phyloP scores from a whole-genome alignment of 1,140 invertebrate species.

The Thereuonema tuberculata region DNA sequence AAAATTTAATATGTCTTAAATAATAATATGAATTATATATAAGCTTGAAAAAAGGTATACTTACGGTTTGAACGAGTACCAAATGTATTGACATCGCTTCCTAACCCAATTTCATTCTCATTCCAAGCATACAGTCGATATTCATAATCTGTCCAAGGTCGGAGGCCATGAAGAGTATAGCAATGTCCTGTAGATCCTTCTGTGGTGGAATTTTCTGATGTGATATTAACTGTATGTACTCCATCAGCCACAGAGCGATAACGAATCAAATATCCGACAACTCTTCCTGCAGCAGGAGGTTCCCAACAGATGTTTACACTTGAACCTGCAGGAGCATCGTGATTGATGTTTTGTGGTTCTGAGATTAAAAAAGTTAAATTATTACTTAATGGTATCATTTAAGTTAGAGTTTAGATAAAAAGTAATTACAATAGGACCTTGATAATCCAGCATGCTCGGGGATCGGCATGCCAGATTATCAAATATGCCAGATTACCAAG shows the following conservation, averaged over 20 bases:
- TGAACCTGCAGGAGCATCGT: conserved; percentile 11
- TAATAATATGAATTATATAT: too few relatives aligned
- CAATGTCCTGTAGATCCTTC: conserved; percentile 9
- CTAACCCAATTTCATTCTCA: conserved; percentile 15
- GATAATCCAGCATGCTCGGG: too few relatives aligned
- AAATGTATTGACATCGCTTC: conserved; percentile 14
- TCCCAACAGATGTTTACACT: conserved; percentile 17
- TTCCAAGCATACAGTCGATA: conserved; percentile 18
- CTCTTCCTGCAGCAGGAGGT: conserved; percentile 11
- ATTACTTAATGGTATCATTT: background rate
- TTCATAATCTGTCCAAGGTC: conserved; percentile 18
- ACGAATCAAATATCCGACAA: conserved; percentile 13
- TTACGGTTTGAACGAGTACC: conserved; percentile 20
- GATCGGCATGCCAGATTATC: too few relatives aligned
- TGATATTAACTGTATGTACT: background rate
- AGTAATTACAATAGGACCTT: too few relatives aligned
- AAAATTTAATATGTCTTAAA: too few relatives aligned
- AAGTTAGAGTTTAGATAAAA: too few relatives aligned
- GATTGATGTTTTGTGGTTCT: conserved; percentile 13
- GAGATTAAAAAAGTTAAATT: background rate
- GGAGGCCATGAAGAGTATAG: conserved; percentile 5
- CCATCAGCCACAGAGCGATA: conserved; percentile 10
- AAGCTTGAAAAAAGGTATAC: too few relatives aligned
- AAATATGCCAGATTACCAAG: too few relatives aligned
- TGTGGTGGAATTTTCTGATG: conserved; percentile 13